Evolutionary conservation across 2,113 vertebrate species (phyloP).

Genomic region (Brachypteracias leptosomus): DNA sequence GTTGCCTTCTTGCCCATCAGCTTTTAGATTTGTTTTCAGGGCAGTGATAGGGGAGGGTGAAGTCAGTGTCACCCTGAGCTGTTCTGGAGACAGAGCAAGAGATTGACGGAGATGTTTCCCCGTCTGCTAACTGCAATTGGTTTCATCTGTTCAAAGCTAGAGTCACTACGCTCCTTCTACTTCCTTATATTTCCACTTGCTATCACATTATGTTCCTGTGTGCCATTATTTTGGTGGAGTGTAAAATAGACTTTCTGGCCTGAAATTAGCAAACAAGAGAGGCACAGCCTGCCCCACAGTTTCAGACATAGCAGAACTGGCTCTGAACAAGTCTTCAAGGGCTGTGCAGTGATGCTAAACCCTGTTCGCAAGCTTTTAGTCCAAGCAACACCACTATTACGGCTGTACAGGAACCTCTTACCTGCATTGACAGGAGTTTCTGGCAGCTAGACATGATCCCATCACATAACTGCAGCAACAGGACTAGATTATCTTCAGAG

Average conservation of each 20-base stretch:
- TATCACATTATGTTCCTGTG: background rate
- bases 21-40: background rate
- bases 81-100: background rate
- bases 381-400: background rate
- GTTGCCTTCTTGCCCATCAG: background rate
- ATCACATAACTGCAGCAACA: background rate
- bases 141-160: background rate
- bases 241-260: background rate
- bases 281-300: background rate
- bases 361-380: background rate
- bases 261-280: background rate
- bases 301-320: background rate
- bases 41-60: background rate
- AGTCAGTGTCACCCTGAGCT: background rate
- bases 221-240: background rate
- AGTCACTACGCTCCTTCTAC: background rate
- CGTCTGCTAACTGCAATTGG: background rate
- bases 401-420: background rate
- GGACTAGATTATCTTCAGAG: background rate
- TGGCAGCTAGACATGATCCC: background rate
- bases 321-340: background rate
- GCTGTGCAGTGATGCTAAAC: background rate
- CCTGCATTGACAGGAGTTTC: background rate
- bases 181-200: background rate
- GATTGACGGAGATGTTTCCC: background rate